Conservation (phyloP, 2,113 vertebrate genomes). For the Chinchilla lanigera region DNA sequence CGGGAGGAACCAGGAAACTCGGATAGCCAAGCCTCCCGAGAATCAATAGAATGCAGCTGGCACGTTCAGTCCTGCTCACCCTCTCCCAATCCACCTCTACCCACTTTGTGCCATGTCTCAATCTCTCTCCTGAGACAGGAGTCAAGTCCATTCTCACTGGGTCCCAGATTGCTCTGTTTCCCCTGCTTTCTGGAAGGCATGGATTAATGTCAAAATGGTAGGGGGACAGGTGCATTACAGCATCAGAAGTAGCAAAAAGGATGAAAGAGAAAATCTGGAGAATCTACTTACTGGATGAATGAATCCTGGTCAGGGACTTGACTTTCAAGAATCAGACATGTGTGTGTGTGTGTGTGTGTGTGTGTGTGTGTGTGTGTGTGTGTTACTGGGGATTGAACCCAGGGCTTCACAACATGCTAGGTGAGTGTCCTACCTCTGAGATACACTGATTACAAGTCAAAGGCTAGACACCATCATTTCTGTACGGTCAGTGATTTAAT, state of each 20-base stretch:
- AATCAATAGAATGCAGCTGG: accelerated
- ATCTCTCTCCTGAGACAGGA: background rate
- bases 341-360: background rate
- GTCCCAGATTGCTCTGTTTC: background rate
- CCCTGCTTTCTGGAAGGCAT: background rate
- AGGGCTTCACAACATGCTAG: background rate
- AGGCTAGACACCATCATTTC: background rate
- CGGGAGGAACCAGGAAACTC: background rate
- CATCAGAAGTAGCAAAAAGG: background rate
- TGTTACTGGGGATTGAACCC: no score
- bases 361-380: background rate
- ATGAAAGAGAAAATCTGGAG: background rate
- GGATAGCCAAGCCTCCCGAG: background rate
- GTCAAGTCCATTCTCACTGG: background rate
- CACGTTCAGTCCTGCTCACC: background rate
- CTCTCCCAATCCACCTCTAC: accelerated
- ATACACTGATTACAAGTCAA: background rate
- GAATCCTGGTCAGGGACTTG: background rate
- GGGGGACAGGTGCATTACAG: background rate
- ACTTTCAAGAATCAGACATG: background rate
- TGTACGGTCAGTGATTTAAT: background rate
- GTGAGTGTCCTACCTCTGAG: no score
- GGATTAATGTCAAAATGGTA: background rate
- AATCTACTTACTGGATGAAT: background rate
- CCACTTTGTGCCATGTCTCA: background rate